These are phyloP conservation scores for Ophion ventricosus DNA, from an alignment of 2,888 invertebrate genomes.

Conservation along the genomic window DNA sequence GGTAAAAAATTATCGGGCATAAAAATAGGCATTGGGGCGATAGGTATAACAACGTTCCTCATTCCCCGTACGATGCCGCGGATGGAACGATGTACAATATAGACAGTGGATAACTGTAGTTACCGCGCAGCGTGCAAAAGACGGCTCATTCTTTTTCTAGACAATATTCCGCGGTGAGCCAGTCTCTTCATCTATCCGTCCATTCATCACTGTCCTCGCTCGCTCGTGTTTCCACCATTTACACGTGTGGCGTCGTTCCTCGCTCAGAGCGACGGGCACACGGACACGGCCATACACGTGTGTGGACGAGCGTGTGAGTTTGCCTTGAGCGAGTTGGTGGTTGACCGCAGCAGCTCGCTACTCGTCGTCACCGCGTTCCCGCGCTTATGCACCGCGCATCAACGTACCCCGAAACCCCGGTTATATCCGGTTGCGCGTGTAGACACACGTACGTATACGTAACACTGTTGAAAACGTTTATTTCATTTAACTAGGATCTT, in stretches of 20 bases:
- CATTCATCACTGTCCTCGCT: slow-evolving; percentile 38
- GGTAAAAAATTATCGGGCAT: no score
- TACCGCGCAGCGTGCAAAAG: neutral
- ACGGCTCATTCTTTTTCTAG: slow-evolving; percentile 17
- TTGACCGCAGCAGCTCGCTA: slow-evolving; percentile 24
- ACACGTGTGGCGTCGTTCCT: neutral
- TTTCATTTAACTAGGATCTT: no score
- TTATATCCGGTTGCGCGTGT: neutral
- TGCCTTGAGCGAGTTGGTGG: slow-evolving; percentile 51
- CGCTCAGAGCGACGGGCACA: neutral
- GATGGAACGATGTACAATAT: no score
- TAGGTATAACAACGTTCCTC: no score
- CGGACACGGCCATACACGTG: neutral
- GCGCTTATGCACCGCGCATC: slow-evolving; percentile 26
- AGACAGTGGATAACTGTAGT: neutral
- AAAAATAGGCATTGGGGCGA: no score
- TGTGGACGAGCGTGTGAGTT: slow-evolving; percentile 22
- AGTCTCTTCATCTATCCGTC: slow-evolving; percentile 10
- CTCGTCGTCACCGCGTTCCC: slow-evolving; percentile 19
- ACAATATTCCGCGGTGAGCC: slow-evolving; percentile 3
- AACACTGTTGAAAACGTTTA: neutral
- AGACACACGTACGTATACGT: slow-evolving; percentile 2
- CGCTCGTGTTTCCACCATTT: neutral
- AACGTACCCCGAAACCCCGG: slow-evolving; percentile 1
- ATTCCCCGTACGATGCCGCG: no score